Conservation (phyloP, 2,797 vertebrate species). For the Pitangus sulphuratus region DNA sequence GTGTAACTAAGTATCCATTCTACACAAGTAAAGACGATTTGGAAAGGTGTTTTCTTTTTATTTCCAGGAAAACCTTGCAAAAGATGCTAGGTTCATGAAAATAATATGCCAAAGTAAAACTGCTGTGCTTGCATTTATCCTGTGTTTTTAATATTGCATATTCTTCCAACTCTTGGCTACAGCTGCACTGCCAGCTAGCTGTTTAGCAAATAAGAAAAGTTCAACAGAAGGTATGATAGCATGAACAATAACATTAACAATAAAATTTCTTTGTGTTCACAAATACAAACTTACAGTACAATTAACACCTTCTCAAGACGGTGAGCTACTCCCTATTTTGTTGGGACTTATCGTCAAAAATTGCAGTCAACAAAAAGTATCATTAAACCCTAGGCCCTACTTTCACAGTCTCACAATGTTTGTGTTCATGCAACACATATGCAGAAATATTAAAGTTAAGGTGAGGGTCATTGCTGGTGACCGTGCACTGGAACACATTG, state of each 20-base stretch:
- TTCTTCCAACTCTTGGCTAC: neutral
- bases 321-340: neutral
- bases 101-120: conserved; percentile 52
- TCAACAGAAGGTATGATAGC: neutral
- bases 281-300: neutral
- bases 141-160: neutral
- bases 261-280: neutral
- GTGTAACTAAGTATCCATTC: conserved; percentile 17
- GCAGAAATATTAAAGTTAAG: neutral
- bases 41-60: conserved; percentile 56
- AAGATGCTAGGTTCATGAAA: conserved; percentile 42
- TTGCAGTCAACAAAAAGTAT: neutral
- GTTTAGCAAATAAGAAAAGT: neutral
- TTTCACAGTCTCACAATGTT: neutral
- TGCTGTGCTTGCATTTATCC: conserved; percentile 49
- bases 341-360: neutral
- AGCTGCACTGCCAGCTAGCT: neutral
- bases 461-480: rapidly evolving
- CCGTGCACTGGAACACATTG: neutral
- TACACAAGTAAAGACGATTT: conserved; percentile 45
- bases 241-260: neutral
- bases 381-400: neutral
- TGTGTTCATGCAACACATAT: neutral
- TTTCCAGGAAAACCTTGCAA: conserved; percentile 60
- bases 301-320: neutral